Percentiles rank a stretch among this genome's conserved stretches.
These are phyloP conservation scores for Barnardius zonarius DNA, from an alignment of 2,113 vertebrate species.

Conservation along the genomic window DNA sequence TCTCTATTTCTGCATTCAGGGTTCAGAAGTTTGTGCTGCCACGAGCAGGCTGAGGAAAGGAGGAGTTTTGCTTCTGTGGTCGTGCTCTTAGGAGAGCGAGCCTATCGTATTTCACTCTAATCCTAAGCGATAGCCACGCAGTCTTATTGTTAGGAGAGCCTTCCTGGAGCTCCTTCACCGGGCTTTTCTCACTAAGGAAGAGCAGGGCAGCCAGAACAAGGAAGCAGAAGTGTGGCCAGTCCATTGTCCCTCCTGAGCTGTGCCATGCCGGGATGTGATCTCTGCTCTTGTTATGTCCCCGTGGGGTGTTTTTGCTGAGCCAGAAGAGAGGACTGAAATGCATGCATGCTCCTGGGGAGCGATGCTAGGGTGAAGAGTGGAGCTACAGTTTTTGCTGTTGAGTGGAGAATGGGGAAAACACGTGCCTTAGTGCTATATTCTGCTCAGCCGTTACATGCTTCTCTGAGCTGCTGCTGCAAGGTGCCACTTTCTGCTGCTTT, in stretches of 20 bases:
- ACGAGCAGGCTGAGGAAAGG: constrained; percentile 56
- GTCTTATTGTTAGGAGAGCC: constrained; percentile 74
- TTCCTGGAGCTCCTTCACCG: constrained; percentile 37
- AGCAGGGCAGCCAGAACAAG: not conserved
- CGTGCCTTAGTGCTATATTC: not conserved
- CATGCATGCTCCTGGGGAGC: not conserved
- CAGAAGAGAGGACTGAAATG: not conserved
- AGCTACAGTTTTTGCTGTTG: constrained; percentile 29
- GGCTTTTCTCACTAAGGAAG: constrained; percentile 16
- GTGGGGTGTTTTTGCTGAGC: not conserved
- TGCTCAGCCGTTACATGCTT: constrained; percentile 44
- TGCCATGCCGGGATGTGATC: not conserved
- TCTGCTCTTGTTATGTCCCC: not conserved
- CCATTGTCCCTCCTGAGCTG: not conserved
- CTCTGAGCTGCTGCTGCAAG: constrained; percentile 61
- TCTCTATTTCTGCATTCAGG: not conserved
- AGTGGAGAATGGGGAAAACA: constrained; percentile 47
- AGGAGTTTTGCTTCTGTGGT: constrained; percentile 76
- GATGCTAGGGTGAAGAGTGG: constrained; percentile 49
- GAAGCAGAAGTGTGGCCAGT: not conserved
- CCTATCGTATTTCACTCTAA: constrained; percentile 86
- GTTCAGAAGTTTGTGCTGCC: constrained; percentile 72
- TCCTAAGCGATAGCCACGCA: constrained; percentile 75
- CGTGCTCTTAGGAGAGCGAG: constrained; percentile 65
- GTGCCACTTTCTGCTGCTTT: constrained; percentile 46